phyloP scores from a whole-genome alignment of 92 coral and sea anemone genomes.

The Porites cylindrica region DNA sequence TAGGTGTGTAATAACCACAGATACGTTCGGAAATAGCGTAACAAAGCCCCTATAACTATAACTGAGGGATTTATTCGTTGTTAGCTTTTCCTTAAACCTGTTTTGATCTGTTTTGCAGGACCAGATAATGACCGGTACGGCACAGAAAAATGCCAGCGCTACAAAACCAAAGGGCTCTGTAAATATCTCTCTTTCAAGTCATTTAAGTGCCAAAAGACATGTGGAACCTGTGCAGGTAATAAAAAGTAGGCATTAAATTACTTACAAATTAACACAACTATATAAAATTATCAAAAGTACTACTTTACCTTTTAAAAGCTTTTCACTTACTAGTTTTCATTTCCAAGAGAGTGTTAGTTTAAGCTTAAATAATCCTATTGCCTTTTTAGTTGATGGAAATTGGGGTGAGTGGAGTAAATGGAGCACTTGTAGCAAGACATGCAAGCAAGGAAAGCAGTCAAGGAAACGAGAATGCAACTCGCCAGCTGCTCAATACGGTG shows the following conservation, averaged over 20 bases:
- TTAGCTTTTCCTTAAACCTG: background rate
- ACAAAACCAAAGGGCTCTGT: slow-evolving; percentile 39
- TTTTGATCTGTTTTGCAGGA: background rate
- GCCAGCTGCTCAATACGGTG: slow-evolving; percentile 58
- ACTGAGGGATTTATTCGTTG: background rate
- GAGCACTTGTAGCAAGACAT: slow-evolving; percentile 58
- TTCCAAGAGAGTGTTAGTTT: background rate
- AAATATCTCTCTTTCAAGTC: slow-evolving; percentile 18
- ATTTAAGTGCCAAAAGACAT: slow-evolving; percentile 46
- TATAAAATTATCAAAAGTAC: background rate
- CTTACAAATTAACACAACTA: background rate
- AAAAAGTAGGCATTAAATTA: background rate
- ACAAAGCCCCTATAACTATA: no score
- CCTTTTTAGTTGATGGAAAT: slow-evolving; percentile 1
- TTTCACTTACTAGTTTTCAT: no score
- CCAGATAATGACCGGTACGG: slow-evolving; percentile 30
- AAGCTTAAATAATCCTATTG: background rate
- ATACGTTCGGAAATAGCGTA: no score
- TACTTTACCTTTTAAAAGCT: no score
- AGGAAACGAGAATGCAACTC: slow-evolving; percentile 64
- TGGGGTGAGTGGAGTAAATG: slow-evolving; percentile 55
- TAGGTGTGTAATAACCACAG: no score
- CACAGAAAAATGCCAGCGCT: slow-evolving; percentile 16
- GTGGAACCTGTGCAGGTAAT: slow-evolving; percentile 40
- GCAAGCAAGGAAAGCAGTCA: slow-evolving; percentile 57